Evolutionary conservation across 2,113 vertebrate species (phyloP).

Genomic region (Embiotoca jacksoni): DNA sequence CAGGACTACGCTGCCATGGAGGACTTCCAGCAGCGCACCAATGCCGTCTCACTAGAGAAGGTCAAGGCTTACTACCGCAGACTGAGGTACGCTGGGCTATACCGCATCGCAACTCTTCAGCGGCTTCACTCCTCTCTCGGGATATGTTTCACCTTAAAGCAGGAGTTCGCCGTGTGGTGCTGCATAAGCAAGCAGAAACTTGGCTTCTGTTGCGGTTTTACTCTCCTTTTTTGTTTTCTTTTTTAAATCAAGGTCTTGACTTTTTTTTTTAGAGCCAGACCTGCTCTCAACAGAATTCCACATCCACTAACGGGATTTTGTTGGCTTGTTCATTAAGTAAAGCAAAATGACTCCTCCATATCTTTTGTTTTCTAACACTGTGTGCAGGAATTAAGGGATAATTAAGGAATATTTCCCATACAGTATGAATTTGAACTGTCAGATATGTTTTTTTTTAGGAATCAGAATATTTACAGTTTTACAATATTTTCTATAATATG

Average conservation of each 20-base stretch:
- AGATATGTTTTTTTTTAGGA: neutral
- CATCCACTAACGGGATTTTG: neutral
- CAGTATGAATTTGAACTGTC: neutral
- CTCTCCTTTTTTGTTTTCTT: conserved; percentile 5
- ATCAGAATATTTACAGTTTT: no score
- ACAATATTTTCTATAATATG: no score
- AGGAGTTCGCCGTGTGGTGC: conserved; percentile 26
- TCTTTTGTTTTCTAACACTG: no score
- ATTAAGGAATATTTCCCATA: no score
- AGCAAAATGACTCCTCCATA: neutral
- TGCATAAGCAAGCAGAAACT: conserved; percentile 35
- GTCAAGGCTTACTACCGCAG: conserved; percentile 96
- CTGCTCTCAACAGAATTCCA: neutral
- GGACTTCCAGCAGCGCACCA: conserved; percentile 94
- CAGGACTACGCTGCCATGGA: conserved; percentile 83
- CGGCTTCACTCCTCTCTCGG: conserved; percentile 25
- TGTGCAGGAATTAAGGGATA: no score
- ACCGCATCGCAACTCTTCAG: conserved; percentile 25
- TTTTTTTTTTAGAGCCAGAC: conserved; percentile 11
- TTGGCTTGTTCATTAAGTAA: neutral
- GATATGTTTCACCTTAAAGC: conserved; percentile 39
- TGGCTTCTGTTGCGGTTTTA: neutral
- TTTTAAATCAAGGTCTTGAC: neutral
- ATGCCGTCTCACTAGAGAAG: conserved; percentile 92
- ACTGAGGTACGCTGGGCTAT: conserved; percentile 87